Evolutionary conservation across 2,888 invertebrate genomes (phyloP), one percentile per base, ranked within the genome.

Genomic region (Calliopum simillimum): DNA sequence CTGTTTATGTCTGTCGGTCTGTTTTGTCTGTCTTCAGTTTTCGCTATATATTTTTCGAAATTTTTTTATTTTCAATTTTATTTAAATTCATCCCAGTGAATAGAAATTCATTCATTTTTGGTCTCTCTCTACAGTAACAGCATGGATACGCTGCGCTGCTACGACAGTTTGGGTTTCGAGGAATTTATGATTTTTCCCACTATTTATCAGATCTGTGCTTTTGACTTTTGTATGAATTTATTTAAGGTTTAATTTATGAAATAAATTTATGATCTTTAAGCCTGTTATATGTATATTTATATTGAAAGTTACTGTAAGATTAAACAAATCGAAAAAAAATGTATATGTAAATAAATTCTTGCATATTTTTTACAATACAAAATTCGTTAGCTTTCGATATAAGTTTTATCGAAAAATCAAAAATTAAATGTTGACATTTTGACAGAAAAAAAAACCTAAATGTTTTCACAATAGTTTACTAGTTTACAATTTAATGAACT

Each of bases 31-130:
- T 49, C 14, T 11, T 25, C 33, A 21, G 43, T 21, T 63, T 63
- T 63, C 14, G 16, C 43, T 44, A 43, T 33, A 19, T 19, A 12
- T 59, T 41, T 44, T 19, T 13, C 4, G 25, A 25, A 65, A 49
- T 49, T 69, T 47, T 64, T 23, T 21, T 44, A 23, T 53, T 67
- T 67, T 69, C 63, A n/a, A n/a, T n/a, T n/a, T n/a, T n/a, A 61
- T 66, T 69, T 67, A 23, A 46, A 67, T 44, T 56, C 33, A 33
- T 33, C 53, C 58, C 65, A 71, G 46, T 47, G 64, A 68, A 72
- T 64, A 55, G 58, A 64, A 69, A 64, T 69, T 55, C 69, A 49
- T 62, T 44, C 58, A 68, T n/a, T 49, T n/a, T 59, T 33, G 64
- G 51, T 41, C 6, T 44, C 14, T 33, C 59, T 5, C 19, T 8